phyloP scores from a whole-genome alignment of 1,140 invertebrate genomes.

The Chlorops oryzae region DNA sequence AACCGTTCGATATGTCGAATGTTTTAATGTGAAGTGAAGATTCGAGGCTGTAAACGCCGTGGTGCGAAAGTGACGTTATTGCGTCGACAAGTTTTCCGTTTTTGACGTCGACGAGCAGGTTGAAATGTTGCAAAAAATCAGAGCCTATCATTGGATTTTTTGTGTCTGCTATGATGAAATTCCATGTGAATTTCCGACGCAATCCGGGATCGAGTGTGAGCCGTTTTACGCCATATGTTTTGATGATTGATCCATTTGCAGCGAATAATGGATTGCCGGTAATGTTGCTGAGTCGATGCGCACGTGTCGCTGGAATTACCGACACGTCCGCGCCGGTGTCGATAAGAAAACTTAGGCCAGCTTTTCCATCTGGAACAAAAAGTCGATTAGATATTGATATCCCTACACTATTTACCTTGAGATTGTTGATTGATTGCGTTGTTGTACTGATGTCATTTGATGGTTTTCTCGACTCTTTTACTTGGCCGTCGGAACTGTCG shows the following conservation, averaged over 20 bases:
- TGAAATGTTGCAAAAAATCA: conserved; percentile 40
- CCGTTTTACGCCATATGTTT: conserved; percentile 34
- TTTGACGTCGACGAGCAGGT: conserved; percentile 29
- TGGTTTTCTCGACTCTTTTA: no score
- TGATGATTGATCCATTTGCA: conserved; percentile 28
- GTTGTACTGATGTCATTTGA: no score
- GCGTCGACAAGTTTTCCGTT: no score
- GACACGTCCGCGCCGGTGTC: conserved; percentile 22
- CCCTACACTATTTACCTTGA: no score
- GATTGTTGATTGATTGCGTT: no score
- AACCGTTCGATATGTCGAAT: no score
- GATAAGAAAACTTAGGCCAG: neutral
- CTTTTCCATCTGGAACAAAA: neutral
- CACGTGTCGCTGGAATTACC: conserved; percentile 13
- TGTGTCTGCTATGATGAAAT: conserved; percentile 47
- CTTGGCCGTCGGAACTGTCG: no score
- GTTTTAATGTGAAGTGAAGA: neutral
- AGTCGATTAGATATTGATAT: neutral
- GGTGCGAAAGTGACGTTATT: no score
- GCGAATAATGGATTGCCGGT: conserved; percentile 12
- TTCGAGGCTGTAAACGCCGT: no score
- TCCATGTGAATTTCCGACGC: conserved; percentile 38
- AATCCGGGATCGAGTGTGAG: conserved; percentile 37
- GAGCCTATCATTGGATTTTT: conserved; percentile 43
- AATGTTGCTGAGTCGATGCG: no score